These are phyloP conservation scores for Periplaneta americana DNA, from an alignment of 1,140 invertebrate species.

Conservation along the genomic window DNA sequence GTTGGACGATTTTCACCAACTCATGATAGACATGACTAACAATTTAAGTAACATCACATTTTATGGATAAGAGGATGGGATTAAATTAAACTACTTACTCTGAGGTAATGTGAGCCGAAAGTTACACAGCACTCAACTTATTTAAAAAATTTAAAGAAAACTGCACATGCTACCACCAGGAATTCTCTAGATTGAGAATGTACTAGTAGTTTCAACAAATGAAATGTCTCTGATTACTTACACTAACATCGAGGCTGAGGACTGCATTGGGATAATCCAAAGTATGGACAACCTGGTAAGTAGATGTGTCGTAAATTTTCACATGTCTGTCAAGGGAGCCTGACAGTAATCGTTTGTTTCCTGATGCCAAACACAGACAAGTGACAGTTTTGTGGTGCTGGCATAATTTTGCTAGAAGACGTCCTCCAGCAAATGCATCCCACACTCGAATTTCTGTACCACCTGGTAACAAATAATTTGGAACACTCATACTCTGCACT, in stretches of 20 bases:
- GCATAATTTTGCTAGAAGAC: conserved; percentile 69
- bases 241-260: conserved; percentile 74
- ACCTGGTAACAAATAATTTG: conserved; percentile 42
- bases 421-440: conserved; percentile 84
- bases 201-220: neutral
- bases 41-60: too few species aligned
- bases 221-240: conserved; percentile 43
- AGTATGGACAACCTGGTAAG: conserved; percentile 83
- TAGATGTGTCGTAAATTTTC: conserved; percentile 86
- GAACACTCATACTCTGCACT: too few species aligned
- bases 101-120: too few species aligned
- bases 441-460: conserved; percentile 90
- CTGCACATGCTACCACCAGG: neutral
- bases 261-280: conserved; percentile 87
- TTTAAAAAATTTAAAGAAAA: too few species aligned
- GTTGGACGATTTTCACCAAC: too few species aligned
- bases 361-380: conserved; percentile 67
- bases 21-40: too few species aligned
- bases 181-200: neutral
- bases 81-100: too few species aligned
- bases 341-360: conserved; percentile 77
- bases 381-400: conserved; percentile 95
- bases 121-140: conserved; percentile 2
- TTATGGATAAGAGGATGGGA: too few species aligned
- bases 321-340: conserved; percentile 90